Evolutionary conservation across 64 coral and sea anemone genomes (phyloP).

Genomic region (Dendrophyllia cribrosa): DNA sequence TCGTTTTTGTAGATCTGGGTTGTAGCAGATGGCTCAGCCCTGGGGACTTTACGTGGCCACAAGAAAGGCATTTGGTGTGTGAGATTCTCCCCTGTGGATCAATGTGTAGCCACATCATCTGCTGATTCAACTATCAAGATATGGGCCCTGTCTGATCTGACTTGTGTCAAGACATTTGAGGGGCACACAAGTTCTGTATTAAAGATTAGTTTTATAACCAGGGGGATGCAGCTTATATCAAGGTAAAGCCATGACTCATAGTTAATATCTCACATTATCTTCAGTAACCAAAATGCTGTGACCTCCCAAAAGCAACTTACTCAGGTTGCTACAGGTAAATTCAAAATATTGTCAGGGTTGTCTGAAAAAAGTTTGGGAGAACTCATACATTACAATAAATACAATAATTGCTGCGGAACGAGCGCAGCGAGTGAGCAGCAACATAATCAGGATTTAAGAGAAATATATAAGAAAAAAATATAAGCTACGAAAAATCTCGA

Average conservation of each 20-base stretch:
- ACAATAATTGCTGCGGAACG: too few species aligned
- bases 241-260: conserved; percentile 43
- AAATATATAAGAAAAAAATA: too few species aligned
- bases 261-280: not conserved
- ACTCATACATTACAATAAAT: too few species aligned
- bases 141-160: conserved; percentile 95
- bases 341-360: too few species aligned
- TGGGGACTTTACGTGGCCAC: conserved; percentile 93
- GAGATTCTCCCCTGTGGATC: conserved; percentile 93
- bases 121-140: conserved; percentile 95
- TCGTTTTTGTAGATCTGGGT: conserved; percentile 76
- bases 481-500: too few species aligned
- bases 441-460: too few species aligned
- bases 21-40: conserved; percentile 52
- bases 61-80: conserved; percentile 98
- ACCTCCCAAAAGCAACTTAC: too few species aligned
- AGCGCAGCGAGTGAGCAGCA: too few species aligned
- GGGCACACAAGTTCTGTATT: conserved; percentile 94
- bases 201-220: conserved; percentile 76
- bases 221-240: conserved; percentile 94
- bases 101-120: conserved; percentile 91
- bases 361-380: too few species aligned
- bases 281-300: not conserved
- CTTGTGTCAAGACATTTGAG: conserved; percentile 98
- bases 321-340: too few species aligned